These are phyloP conservation scores for Fratercula arctica DNA, from an alignment of 2,797 vertebrate species.

Conservation along the genomic window DNA sequence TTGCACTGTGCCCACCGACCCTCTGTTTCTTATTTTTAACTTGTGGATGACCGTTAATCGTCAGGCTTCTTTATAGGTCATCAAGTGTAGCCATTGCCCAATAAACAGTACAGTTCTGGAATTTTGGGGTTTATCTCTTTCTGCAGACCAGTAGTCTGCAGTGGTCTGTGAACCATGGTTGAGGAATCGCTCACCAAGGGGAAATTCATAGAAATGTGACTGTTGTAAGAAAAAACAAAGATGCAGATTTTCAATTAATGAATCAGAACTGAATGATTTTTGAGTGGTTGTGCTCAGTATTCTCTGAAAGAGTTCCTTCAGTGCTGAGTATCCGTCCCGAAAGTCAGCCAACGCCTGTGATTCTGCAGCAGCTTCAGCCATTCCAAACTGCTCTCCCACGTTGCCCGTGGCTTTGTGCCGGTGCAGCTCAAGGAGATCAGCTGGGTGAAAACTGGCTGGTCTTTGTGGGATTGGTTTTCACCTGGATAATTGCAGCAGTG, in stretches of 20 bases:
- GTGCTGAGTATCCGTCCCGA: background rate
- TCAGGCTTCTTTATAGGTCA: background rate
- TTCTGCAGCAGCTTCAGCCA: background rate
- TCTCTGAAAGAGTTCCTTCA: background rate
- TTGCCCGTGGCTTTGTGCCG: background rate
- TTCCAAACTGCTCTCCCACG: accelerated
- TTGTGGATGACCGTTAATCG: background rate
- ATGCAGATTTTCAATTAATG: background rate
- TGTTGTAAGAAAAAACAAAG: background rate
- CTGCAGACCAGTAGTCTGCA: background rate
- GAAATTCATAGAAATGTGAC: background rate
- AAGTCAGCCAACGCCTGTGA: accelerated
- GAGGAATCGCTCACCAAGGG: background rate
- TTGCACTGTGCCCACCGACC: background rate
- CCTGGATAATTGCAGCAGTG: background rate
- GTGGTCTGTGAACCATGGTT: background rate
- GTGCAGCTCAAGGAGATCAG: background rate
- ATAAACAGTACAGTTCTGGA: background rate
- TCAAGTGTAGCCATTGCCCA: background rate
- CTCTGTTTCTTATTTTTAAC: background rate
- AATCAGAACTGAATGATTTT: background rate
- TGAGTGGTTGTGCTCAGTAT: background rate
- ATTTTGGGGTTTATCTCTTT: background rate
- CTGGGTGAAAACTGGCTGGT: too few species aligned
- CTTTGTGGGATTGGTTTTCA: background rate